These are phyloP conservation scores for Eupithecia abbreviata DNA, from an alignment of 2,888 invertebrate genomes.

Conservation along the genomic window DNA sequence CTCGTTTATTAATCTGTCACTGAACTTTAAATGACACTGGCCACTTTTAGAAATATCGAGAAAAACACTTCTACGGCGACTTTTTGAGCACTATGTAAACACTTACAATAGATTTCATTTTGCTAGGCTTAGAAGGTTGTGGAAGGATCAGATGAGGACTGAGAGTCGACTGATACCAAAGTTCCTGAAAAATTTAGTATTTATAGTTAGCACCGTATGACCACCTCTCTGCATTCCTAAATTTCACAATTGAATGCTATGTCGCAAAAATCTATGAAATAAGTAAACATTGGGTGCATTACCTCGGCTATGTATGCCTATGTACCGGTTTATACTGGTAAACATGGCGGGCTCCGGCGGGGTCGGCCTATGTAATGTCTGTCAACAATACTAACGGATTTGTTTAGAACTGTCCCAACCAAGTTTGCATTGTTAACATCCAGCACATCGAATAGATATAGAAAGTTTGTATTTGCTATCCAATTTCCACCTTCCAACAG, in stretches of 20 bases:
- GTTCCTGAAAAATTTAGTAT: constrained; percentile 74
- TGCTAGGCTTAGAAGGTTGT: constrained; percentile 59
- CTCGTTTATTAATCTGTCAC: constrained; percentile 38
- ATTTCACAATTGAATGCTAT: constrained; percentile 74
- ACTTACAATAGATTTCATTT: constrained; percentile 81
- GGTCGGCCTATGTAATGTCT: constrained; percentile 65
- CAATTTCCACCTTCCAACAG: not conserved
- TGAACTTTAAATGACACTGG: constrained; percentile 40
- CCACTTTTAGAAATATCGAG: not conserved
- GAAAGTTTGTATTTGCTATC: constrained; percentile 8
- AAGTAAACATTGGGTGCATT: constrained; percentile 80
- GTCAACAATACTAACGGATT: constrained; percentile 75
- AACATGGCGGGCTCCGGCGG: constrained; percentile 56
- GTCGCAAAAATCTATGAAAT: constrained; percentile 80
- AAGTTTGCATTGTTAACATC: constrained; percentile 24
- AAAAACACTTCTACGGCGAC: constrained; percentile 2
- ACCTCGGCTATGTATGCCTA: constrained; percentile 64
- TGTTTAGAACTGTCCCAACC: constrained; percentile 63
- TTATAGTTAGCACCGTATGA: constrained; percentile 70
- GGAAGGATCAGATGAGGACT: constrained; percentile 60
- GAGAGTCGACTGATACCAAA: constrained; percentile 69
- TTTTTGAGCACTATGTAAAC: constrained; percentile 39
- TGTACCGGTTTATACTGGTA: constrained; percentile 55
- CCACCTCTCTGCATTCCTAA: constrained; percentile 72
- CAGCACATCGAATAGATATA: not conserved